Conservation (phyloP, 2,113 vertebrate species). For the Apeltes quadracus region DNA sequence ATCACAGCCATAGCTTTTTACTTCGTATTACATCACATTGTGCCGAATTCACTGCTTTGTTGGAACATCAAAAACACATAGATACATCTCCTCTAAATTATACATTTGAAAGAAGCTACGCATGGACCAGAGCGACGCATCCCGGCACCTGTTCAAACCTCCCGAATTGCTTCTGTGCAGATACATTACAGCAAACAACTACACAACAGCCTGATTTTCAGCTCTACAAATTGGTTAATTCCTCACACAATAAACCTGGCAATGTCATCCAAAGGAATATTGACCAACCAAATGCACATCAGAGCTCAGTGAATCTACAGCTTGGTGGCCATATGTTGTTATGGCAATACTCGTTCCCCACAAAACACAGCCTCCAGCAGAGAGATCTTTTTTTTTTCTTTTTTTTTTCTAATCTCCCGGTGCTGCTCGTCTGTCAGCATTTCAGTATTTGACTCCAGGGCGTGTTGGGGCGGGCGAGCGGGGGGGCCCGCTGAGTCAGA, state of each 20-base stretch:
- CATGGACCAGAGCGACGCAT: constrained; percentile 9
- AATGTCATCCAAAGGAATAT: constrained; percentile 57
- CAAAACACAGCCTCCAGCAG: constrained; percentile 60
- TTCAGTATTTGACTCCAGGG: constrained; percentile 52
- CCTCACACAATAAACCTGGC: constrained; percentile 57
- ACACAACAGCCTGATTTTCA: constrained; percentile 52
- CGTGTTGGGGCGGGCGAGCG: too few species aligned
- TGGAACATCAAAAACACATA: not conserved
- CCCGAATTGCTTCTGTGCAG: constrained; percentile 31
- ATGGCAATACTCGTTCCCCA: constrained; percentile 65
- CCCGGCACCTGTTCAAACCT: constrained; percentile 55
- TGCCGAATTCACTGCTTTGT: not conserved
- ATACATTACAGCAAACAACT: constrained; percentile 50
- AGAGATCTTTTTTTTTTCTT: constrained; percentile 8
- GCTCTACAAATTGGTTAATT: constrained; percentile 63
- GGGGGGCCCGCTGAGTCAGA: constrained; percentile 63
- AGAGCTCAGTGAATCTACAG: constrained; percentile 66
- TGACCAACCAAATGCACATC: constrained; percentile 69
- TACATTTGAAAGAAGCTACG: constrained; percentile 27
- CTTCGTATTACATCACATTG: not conserved
- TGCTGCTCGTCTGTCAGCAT: constrained; percentile 60
- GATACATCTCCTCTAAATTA: constrained; percentile 22
- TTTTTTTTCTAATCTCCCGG: constrained; percentile 53
- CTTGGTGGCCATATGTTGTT: constrained; percentile 76
- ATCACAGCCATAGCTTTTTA: not conserved